phyloP scores from a whole-genome alignment of 2,113 vertebrate genomes.

The Hyperoodon ampullatus region DNA sequence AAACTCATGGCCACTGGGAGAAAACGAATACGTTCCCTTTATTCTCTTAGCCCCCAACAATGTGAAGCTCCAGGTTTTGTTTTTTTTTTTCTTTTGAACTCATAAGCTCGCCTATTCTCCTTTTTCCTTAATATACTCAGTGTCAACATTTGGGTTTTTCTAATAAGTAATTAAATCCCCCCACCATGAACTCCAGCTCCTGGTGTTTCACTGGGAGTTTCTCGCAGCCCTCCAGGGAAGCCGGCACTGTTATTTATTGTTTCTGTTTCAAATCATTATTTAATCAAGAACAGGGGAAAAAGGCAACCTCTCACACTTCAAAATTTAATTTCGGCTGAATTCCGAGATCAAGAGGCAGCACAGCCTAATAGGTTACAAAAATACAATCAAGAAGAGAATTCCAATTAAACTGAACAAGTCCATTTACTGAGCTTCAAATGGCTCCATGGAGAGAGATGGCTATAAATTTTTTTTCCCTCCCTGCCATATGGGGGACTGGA shows the following conservation, averaged over 20 bases:
- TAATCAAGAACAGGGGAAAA: constrained; percentile 76
- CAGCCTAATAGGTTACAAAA: constrained; percentile 82
- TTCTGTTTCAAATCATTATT: constrained; percentile 85
- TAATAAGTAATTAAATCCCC: constrained; percentile 83
- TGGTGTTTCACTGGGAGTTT: constrained; percentile 65
- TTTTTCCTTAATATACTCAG: constrained; percentile 65
- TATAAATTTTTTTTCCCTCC: constrained; percentile 59
- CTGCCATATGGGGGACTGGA: constrained; percentile 60
- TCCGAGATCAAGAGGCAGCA: constrained; percentile 79
- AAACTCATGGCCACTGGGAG: background rate
- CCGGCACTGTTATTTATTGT: constrained; percentile 78
- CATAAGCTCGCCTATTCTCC: constrained; percentile 42
- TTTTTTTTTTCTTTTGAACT: background rate
- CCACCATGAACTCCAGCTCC: constrained; percentile 68
- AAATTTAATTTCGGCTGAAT: constrained; percentile 78
- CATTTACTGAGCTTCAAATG: constrained; percentile 81
- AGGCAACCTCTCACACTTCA: constrained; percentile 78
- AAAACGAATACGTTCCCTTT: background rate
- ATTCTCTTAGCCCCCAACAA: background rate
- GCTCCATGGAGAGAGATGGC: constrained; percentile 72
- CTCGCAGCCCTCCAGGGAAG: constrained; percentile 77
- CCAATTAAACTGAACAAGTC: constrained; percentile 83
- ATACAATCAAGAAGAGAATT: constrained; percentile 80
- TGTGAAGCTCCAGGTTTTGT: background rate
- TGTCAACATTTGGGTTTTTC: constrained; percentile 64